Conservation (phyloP, 2,888 invertebrate species). For the Cantharis rufa region DNA sequence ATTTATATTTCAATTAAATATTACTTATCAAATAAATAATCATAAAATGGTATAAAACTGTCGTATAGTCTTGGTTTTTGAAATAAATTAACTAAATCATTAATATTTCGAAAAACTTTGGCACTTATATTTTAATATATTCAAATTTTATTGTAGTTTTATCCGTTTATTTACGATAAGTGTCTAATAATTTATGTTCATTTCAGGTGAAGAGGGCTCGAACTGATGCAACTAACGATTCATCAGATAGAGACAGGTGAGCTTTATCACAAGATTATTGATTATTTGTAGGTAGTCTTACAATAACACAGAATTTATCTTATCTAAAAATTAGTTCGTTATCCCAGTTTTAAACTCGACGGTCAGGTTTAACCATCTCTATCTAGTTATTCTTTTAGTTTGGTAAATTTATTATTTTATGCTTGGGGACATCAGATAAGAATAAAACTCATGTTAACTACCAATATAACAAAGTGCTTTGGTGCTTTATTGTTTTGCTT, state of each 20-base stretch:
- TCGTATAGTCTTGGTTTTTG: background rate
- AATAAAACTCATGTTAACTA: slow-evolving; percentile 14
- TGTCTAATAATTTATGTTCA: background rate
- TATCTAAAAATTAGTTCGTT: background rate
- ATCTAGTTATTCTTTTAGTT: slow-evolving; percentile 3
- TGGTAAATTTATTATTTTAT: background rate
- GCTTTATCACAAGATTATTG: slow-evolving; percentile 37
- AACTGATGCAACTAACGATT: slow-evolving; percentile 65
- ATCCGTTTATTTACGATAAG: background rate
- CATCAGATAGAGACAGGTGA: slow-evolving; percentile 72
- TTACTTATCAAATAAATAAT: background rate
- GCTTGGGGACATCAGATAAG: slow-evolving; percentile 24
- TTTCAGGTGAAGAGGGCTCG: slow-evolving; percentile 71
- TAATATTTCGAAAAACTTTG: background rate
- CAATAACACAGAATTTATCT: background rate
- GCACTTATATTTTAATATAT: slow-evolving; percentile 4
- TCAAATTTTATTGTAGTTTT: background rate
- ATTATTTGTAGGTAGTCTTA: background rate
- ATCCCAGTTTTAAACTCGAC: background rate
- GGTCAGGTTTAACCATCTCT: background rate
- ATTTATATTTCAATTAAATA: background rate
- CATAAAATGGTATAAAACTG: background rate
- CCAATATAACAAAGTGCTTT: slow-evolving; percentile 18
- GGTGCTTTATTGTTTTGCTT: slow-evolving; percentile 10
- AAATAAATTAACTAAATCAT: background rate